Conservation (phyloP, 2,113 vertebrate species). For the Limanda limanda region DNA sequence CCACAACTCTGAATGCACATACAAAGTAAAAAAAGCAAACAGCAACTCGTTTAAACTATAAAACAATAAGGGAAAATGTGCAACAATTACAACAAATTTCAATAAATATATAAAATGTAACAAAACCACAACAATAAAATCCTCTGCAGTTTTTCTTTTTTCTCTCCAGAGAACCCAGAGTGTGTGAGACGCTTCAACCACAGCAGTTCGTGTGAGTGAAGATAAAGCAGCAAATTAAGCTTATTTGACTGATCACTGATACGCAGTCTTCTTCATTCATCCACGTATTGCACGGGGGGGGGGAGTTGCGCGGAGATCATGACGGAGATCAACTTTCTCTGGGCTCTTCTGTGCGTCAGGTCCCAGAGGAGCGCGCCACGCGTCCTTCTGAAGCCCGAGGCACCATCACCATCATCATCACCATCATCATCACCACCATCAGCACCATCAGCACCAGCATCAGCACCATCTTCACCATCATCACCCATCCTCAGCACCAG, state of each 20-base stretch:
- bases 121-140: not conserved
- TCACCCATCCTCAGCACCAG: slow-evolving; percentile 6
- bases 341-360: slow-evolving; percentile 16
- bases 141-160: not conserved
- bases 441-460: slow-evolving; percentile 16
- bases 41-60: not conserved
- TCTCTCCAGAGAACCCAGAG: not conserved
- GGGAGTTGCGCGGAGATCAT: slow-evolving; percentile 36
- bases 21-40: not conserved
- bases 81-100: not conserved
- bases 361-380: slow-evolving; percentile 41
- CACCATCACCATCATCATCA: slow-evolving; percentile 17
- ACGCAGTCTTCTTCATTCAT: not conserved
- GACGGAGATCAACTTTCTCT: slow-evolving; percentile 56
- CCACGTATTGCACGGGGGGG: not conserved
- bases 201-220: not conserved
- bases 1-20: not conserved
- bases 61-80: not conserved
- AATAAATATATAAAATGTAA: not conserved
- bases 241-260: not conserved
- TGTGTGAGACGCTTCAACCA: not conserved
- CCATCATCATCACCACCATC: slow-evolving; percentile 1
- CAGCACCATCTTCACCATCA: slow-evolving; percentile 17
- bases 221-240: slow-evolving; percentile 6
- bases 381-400: not conserved